Evolutionary conservation across 2,888 invertebrate genomes (phyloP).

Genomic region (Nymphalis c-album): DNA sequence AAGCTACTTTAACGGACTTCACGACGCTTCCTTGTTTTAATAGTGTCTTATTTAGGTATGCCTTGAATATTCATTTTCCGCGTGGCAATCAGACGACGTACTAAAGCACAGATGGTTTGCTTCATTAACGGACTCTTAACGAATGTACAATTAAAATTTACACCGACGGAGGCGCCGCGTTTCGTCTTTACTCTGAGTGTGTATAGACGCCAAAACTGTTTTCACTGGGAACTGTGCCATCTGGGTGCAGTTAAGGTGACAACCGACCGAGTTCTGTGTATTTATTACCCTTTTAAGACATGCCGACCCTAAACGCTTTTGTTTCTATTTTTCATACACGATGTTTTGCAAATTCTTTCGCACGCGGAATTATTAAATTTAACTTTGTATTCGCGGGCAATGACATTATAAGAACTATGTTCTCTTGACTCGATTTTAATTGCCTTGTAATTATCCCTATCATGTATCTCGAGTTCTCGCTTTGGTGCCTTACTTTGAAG

Average conservation of each 20-base stretch:
- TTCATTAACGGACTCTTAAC: conserved; percentile 5
- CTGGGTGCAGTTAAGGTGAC: conserved; percentile 63
- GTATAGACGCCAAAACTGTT: conserved; percentile 52
- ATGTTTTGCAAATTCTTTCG: conserved; percentile 8
- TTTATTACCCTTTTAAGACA: conserved; percentile 62
- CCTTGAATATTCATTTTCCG: conserved; percentile 27
- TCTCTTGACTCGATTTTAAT: conserved; percentile 19
- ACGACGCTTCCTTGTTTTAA: conserved; percentile 20
- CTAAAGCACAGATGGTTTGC: conserved; percentile 10
- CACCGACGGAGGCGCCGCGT: conserved; percentile 13
- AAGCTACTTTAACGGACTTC: conserved; percentile 2
- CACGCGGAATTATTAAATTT: conserved; percentile 14
- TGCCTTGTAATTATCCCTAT: conserved; percentile 15
- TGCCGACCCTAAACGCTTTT: conserved; percentile 43
- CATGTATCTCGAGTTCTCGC: conserved; percentile 1
- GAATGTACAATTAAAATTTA: conserved; percentile 21
- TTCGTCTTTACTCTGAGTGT: conserved; percentile 9
- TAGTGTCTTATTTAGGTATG: conserved; percentile 16
- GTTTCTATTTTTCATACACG: conserved; percentile 40
- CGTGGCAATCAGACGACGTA: conserved; percentile 16
- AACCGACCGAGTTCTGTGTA: conserved; percentile 57
- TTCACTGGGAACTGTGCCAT: conserved; percentile 70
- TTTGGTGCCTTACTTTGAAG: conserved; percentile 10
- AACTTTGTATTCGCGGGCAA: conserved; percentile 15
- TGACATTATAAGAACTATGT: conserved; percentile 16